Evolutionary conservation across 2,113 vertebrate genomes (phyloP).

Genomic region (Tichodroma muraria): DNA sequence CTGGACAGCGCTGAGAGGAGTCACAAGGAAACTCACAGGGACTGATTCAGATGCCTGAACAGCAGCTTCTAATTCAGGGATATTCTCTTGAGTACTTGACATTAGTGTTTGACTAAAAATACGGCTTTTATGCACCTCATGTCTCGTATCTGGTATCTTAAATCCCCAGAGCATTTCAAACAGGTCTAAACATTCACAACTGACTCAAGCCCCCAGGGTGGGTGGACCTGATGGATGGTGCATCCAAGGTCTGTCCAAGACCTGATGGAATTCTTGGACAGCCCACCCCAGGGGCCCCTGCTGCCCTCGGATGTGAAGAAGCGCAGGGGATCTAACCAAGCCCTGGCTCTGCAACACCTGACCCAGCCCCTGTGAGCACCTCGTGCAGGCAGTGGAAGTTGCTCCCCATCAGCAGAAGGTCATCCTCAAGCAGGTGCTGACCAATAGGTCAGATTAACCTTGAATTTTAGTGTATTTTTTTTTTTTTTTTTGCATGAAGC

Average conservation of each 20-base stretch:
- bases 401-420: not conserved
- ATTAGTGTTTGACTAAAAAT: not conserved
- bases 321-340: not conserved
- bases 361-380: not conserved
- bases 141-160: not conserved
- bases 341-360: not conserved
- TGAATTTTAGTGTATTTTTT: not conserved
- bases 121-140: not conserved
- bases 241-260: not conserved
- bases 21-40: not conserved
- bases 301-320: not conserved
- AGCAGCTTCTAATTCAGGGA: not conserved
- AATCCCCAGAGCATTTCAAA: not conserved
- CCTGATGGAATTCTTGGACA: not conserved
- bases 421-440: not conserved
- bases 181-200: not conserved
- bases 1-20: not conserved
- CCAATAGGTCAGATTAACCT: not conserved
- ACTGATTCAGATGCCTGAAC: not conserved
- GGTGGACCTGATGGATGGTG: not conserved
- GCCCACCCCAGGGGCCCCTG: not conserved
- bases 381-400: not conserved
- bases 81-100: not conserved
- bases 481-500: not conserved
- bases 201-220: not conserved